These are phyloP conservation scores for Drosophila tropicalis DNA, from an alignment of 1,140 invertebrate genomes.

Conservation along the genomic window DNA sequence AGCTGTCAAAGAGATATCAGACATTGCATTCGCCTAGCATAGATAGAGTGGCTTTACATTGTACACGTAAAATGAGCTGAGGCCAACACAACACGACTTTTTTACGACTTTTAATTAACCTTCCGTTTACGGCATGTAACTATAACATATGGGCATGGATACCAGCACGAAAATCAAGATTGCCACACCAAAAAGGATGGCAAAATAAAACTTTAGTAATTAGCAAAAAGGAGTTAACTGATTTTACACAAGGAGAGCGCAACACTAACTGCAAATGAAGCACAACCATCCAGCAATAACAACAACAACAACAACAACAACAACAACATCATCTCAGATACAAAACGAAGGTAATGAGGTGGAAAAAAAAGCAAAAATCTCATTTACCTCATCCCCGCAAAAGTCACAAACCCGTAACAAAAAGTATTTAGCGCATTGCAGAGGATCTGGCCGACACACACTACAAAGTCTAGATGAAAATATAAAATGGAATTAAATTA, in stretches of 20 bases:
- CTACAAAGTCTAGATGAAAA: slow-evolving; percentile 72
- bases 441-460: slow-evolving; percentile 40
- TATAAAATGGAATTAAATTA: slow-evolving; percentile 82
- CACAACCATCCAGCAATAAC: slow-evolving; percentile 28
- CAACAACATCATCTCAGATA: slow-evolving; percentile 40
- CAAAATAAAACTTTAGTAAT: slow-evolving; percentile 82
- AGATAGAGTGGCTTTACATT: slow-evolving; percentile 2
- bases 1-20: slow-evolving; percentile 66
- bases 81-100: slow-evolving; percentile 21
- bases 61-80: slow-evolving; percentile 41
- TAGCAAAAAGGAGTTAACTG: slow-evolving; percentile 79
- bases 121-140: slow-evolving; percentile 43
- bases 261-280: slow-evolving; percentile 64
- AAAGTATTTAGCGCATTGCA: slow-evolving; percentile 77
- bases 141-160: slow-evolving; percentile 35
- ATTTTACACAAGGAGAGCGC: slow-evolving; percentile 58
- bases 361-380: slow-evolving; percentile 30
- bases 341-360: slow-evolving; percentile 59
- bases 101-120: slow-evolving; percentile 79
- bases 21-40: slow-evolving; percentile 23
- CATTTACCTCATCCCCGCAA: slow-evolving; percentile 17
- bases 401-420: slow-evolving; percentile 52
- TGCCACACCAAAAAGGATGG: slow-evolving; percentile 21
- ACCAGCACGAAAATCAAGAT: slow-evolving; percentile 74
- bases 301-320: slow-evolving; percentile 27